Conservation (phyloP, 2,113 vertebrate species). For the Boleophthalmus pectinirostris region DNA sequence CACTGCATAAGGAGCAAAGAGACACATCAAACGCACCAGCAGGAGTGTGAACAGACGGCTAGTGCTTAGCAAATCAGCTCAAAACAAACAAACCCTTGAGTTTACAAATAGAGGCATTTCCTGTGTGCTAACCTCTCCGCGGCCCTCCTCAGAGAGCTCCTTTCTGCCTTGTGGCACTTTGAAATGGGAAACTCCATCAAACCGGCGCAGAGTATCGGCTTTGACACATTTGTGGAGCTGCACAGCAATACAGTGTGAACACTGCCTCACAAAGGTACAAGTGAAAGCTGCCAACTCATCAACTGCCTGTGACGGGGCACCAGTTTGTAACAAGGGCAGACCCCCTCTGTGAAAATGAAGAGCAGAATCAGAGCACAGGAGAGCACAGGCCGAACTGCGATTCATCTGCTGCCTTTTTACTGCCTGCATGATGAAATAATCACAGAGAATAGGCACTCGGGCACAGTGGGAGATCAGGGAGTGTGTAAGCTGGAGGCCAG, state of each 20-base stretch:
- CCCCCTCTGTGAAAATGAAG: slow-evolving; percentile 63
- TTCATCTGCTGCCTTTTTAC: slow-evolving; percentile 45
- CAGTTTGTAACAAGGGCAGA: slow-evolving; percentile 46
- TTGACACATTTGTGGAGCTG: slow-evolving; percentile 7
- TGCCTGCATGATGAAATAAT: slow-evolving; percentile 61
- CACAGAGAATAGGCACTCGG: slow-evolving; percentile 42
- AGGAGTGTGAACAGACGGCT: slow-evolving; percentile 62
- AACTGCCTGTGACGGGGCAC: slow-evolving; percentile 36
- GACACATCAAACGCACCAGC: slow-evolving; percentile 63
- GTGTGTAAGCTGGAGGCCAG: slow-evolving; percentile 45
- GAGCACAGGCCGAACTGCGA: slow-evolving; percentile 46
- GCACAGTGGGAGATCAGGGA: slow-evolving; percentile 33
- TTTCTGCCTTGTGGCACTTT: slow-evolving; percentile 40
- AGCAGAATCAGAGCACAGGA: slow-evolving; percentile 52
- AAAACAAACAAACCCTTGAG: slow-evolving; percentile 69
- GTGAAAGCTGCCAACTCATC: slow-evolving; percentile 50
- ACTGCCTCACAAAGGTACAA: slow-evolving; percentile 13
- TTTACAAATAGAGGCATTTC: slow-evolving; percentile 68
- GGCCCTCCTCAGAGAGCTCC: slow-evolving; percentile 23
- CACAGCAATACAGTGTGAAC: slow-evolving; percentile 15
- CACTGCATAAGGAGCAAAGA: slow-evolving; percentile 55
- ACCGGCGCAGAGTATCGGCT: slow-evolving; percentile 4
- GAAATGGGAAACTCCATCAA: slow-evolving; percentile 15
- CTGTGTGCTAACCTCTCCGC: slow-evolving; percentile 54
- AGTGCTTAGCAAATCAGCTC: slow-evolving; percentile 53